Base-by-base conservation (phyloP, 2,888 invertebrate genomes). In the Tinea pellionella region DNA sequence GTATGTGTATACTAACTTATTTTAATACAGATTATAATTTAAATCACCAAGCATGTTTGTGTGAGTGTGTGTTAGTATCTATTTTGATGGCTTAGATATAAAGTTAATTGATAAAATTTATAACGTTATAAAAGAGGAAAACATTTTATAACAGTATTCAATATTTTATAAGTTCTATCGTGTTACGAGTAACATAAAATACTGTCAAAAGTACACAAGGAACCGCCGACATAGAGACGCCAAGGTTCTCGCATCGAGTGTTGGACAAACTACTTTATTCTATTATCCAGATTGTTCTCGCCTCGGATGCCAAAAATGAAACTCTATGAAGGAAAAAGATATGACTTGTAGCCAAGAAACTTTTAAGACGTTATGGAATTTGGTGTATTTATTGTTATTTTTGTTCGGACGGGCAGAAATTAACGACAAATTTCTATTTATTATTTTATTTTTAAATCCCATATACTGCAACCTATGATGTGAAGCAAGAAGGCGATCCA, bases 201-300 rank as follows among this genome's bases (percentile, higher is more conserved):
- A 64, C 64, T 63, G 60, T 61, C 62, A 56, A 65, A 67, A 68
- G 67, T 66, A 63, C 64, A 62, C 61, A 63, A 63, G 61, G 62
- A 63, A 62, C 61, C 62, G 67, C 68, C 74, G 74, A 67, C 74
- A 61, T 55, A 61, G 64, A 63, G 73, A 67, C 75, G 76, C 74
- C 70, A 62, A n/a, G 13, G 16, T 16, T 47, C 47, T 47, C 47
- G 47, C 47, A 41, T 24, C 24, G 24, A 19, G 55, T 55, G 57
- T 57, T 16, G 15, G 13, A 32, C 57, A 57, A 77, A 75, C 71
- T 70, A 78, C 69, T 75, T 73, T 70, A 82, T 82, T 81, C 80
- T 82, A 82, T 84, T 82, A 81, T 68, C 73, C 72, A 77, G 81
- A 84, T 82, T 81, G 81, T 84, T 83, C 83, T 80, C 82, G 83